phyloP scores from a whole-genome alignment of 2,797 vertebrate species.

The Rhincodon typus region DNA sequence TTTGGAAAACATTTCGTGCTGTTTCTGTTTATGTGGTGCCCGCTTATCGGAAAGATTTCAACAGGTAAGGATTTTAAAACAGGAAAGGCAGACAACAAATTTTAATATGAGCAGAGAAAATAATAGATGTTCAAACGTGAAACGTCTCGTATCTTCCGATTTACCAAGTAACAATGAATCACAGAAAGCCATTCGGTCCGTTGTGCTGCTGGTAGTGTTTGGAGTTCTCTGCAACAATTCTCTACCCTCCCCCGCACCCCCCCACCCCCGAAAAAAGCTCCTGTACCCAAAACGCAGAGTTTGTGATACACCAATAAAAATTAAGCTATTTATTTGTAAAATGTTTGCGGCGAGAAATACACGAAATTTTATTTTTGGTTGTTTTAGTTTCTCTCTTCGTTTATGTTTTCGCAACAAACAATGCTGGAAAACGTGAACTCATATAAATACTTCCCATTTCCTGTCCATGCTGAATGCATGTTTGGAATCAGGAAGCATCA shows the following conservation, averaged over 20 bases:
- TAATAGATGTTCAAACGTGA: background rate
- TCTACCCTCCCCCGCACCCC: no score
- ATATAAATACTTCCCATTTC: conserved; percentile 40
- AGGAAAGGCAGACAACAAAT: background rate
- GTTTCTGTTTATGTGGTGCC: background rate
- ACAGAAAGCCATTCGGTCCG: background rate
- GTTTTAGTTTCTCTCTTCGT: no score
- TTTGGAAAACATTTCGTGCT: background rate
- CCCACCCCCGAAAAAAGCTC: no score
- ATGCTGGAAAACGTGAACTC: conserved; percentile 6
- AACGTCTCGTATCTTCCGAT: background rate
- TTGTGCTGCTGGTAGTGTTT: background rate
- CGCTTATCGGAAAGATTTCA: conserved; percentile 28
- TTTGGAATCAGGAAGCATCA: conserved; percentile 42
- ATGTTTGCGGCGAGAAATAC: background rate
- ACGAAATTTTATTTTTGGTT: no score
- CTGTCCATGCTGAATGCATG: conserved; percentile 38
- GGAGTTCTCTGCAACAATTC: no score
- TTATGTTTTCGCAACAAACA: conserved; percentile 7
- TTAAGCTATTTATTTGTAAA: background rate
- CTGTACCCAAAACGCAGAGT: background rate
- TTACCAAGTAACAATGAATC: background rate
- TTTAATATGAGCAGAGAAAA: background rate
- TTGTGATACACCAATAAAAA: background rate
- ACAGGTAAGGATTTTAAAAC: conserved; percentile 28